Percentiles rank a stretch among this genome's conserved stretches.
Conservation (phyloP, 2,113 vertebrate species). For the Lepisosteus osseus region DNA sequence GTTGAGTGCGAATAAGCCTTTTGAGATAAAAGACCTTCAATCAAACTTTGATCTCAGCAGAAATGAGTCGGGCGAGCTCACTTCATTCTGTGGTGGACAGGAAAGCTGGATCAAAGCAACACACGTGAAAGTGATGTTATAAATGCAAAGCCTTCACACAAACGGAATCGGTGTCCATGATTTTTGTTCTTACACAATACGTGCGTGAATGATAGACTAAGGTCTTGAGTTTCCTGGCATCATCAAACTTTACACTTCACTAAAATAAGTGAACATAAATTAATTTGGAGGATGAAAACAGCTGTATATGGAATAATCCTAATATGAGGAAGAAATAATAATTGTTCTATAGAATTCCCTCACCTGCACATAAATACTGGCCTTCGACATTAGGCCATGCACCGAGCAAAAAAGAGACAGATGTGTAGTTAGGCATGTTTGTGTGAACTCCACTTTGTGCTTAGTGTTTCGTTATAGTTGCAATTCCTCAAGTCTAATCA, state of each 20-base stretch:
- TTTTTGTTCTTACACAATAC: not conserved
- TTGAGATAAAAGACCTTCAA: not conserved
- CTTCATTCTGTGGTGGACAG: not conserved
- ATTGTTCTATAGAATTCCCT: too few species aligned
- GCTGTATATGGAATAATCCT: too few species aligned
- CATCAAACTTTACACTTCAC: not conserved
- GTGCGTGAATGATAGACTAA: not conserved
- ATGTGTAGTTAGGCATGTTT: too few species aligned
- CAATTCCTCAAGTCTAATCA: too few species aligned
- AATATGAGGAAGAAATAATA: too few species aligned
- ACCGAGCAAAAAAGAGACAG: too few species aligned
- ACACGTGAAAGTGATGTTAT: not conserved
- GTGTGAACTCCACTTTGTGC: too few species aligned
- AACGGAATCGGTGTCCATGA: not conserved
- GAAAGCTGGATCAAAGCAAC: not conserved
- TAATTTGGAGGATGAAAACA: not conserved
- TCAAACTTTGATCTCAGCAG: constrained; percentile 1
- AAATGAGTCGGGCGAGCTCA: not conserved
- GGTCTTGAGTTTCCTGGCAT: not conserved
- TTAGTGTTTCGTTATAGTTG: too few species aligned
- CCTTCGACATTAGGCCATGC: too few species aligned
- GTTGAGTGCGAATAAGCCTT: not conserved
- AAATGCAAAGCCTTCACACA: not conserved
- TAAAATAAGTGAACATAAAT: not conserved
- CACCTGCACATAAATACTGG: too few species aligned